Conservation (phyloP, 1,140 invertebrate species). For the Leptestheria dahalacensis region DNA sequence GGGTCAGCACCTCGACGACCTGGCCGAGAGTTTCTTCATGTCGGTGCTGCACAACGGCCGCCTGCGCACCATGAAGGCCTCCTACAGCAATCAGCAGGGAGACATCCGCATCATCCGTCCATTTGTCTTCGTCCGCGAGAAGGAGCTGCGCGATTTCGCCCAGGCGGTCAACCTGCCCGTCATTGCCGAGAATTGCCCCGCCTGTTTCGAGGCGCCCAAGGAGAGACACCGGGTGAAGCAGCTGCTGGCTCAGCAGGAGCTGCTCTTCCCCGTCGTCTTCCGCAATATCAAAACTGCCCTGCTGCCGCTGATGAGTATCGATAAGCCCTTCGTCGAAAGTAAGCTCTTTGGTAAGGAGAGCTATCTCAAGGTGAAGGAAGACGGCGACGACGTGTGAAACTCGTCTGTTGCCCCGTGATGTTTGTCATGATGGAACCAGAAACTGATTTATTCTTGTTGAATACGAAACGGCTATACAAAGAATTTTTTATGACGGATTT, state of each 20-base stretch:
- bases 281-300: slow-evolving; percentile 49
- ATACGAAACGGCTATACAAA: not conserved
- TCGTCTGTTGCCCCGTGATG: not conserved
- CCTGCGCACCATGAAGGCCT: slow-evolving; percentile 63
- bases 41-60: slow-evolving; percentile 66
- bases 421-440: not conserved
- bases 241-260: slow-evolving; percentile 53
- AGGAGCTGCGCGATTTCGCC: slow-evolving; percentile 48
- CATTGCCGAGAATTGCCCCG: slow-evolving; percentile 42
- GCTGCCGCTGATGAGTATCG: slow-evolving; percentile 49
- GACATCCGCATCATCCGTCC: slow-evolving; percentile 71
- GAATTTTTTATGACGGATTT: no score
- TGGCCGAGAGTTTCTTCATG: slow-evolving; percentile 67
- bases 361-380: slow-evolving; percentile 2
- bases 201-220: slow-evolving; percentile 45
- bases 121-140: slow-evolving; percentile 71
- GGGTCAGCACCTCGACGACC: slow-evolving; percentile 72
- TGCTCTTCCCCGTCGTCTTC: slow-evolving; percentile 53
- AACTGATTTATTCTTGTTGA: not conserved
- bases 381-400: not conserved
- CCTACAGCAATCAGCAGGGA: slow-evolving; percentile 52
- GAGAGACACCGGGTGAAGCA: slow-evolving; percentile 52
- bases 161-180: slow-evolving; percentile 48
- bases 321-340: slow-evolving; percentile 34
- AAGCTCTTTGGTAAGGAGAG: slow-evolving; percentile 22